phyloP scores from a whole-genome alignment of 2,113 vertebrate genomes.

The Ammodytes marinus region DNA sequence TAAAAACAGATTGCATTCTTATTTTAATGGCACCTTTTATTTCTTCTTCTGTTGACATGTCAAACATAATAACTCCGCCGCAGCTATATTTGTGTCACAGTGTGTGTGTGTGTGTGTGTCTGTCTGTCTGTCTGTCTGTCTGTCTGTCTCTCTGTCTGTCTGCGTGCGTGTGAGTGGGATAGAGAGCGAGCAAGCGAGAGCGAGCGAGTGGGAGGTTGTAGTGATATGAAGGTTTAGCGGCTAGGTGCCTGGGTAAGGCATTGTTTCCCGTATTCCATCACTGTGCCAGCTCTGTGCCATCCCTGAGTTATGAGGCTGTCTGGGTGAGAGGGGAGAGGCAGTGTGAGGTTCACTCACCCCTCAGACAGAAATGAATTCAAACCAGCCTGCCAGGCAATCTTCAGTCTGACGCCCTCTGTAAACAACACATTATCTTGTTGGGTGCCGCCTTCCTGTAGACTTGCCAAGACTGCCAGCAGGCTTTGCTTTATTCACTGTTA shows the following conservation, averaged over 20 bases:
- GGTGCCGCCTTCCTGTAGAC: constrained; percentile 32
- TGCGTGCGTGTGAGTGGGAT: too few relatives aligned
- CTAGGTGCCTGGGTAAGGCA: constrained; percentile 52
- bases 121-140: not conserved
- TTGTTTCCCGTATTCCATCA: constrained; percentile 69
- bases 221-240: constrained; percentile 65
- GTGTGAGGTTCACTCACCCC: constrained; percentile 40
- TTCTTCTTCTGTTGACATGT: constrained; percentile 43
- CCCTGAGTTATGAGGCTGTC: constrained; percentile 69
- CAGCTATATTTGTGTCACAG: constrained; percentile 58
- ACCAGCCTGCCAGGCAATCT: constrained; percentile 18
- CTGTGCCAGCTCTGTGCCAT: constrained; percentile 59
- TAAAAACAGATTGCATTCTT: constrained; percentile 30
- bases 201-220: constrained; percentile 41
- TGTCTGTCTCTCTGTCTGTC: too few relatives aligned
- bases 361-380: constrained; percentile 43
- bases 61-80: constrained; percentile 56
- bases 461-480: constrained; percentile 13
- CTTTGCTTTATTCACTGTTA: not conserved
- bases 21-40: constrained; percentile 31
- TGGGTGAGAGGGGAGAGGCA: constrained; percentile 39
- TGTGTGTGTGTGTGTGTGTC: not conserved
- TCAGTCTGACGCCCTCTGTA: constrained; percentile 27
- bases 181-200: not conserved
- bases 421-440: constrained; percentile 63